Evolutionary conservation across 2,888 invertebrate species (phyloP).

Genomic region (Exocentrus adspersus): DNA sequence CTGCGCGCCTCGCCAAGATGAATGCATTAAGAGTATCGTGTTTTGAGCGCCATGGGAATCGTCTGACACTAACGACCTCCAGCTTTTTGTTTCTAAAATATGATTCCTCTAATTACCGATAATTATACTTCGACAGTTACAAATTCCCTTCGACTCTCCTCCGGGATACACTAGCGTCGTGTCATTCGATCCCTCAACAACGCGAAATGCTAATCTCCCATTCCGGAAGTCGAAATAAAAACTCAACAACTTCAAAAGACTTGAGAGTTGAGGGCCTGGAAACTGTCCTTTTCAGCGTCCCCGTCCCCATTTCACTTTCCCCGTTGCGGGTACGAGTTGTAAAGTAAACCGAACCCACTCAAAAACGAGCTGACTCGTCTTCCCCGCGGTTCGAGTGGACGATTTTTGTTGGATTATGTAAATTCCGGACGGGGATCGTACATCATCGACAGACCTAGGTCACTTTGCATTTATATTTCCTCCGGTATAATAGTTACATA

Average conservation of each 20-base stretch:
- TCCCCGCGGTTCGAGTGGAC: constrained; percentile 51
- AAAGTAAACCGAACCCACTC: constrained; percentile 55
- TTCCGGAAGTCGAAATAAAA: too few species aligned
- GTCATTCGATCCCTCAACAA: constrained; percentile 31
- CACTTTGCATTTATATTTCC: constrained; percentile 27
- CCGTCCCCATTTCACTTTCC: constrained; percentile 15
- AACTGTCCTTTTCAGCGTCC: constrained; percentile 13
- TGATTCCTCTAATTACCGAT: constrained; percentile 58
- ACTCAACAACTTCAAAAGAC: too few species aligned
- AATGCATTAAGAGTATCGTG: constrained; percentile 45
- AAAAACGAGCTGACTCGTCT: constrained; percentile 59
- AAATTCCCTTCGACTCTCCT: constrained; percentile 48
- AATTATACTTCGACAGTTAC: constrained; percentile 55
- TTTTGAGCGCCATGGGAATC: constrained; percentile 43
- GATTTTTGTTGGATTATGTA: constrained; percentile 64
- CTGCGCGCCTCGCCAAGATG: constrained; percentile 37
- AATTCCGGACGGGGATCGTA: constrained; percentile 57
- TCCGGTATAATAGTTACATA: constrained; percentile 22
- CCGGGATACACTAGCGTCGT: constrained; percentile 41
- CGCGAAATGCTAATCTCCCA: constrained; percentile 6
- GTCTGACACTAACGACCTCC: constrained; percentile 48
- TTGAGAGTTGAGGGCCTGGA: too few species aligned
- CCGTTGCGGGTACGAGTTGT: constrained; percentile 10
- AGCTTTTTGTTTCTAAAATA: constrained; percentile 58
- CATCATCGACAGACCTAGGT: constrained; percentile 56